Conservation (phyloP, 2,797 vertebrate genomes). For the Podargus strigoides region DNA sequence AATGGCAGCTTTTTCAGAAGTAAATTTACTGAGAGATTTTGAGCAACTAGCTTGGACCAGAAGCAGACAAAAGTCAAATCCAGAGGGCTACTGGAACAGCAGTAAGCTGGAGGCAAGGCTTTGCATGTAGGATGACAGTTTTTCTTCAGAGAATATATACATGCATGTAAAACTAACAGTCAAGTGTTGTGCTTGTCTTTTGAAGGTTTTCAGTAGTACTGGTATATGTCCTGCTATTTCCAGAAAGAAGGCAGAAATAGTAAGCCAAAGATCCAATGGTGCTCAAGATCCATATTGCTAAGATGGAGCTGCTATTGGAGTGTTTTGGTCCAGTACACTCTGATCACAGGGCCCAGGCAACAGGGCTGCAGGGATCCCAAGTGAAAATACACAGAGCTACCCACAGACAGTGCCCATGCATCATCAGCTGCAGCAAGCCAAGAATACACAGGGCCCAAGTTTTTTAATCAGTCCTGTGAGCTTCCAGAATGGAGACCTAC, state of each 20-base stretch:
- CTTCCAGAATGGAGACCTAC: neutral
- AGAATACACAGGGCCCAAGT: neutral
- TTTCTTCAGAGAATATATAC: neutral
- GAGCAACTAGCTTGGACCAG: neutral
- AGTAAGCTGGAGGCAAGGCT: neutral
- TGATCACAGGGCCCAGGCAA: neutral
- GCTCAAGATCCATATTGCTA: neutral
- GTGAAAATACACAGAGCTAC: neutral
- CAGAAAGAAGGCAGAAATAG: neutral
- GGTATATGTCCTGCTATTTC: neutral
- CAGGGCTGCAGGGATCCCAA: neutral
- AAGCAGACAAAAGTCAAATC: neutral
- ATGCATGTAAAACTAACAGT: neutral
- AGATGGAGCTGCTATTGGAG: neutral
- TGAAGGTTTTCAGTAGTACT: neutral
- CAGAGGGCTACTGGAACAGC: neutral
- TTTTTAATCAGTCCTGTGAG: neutral
- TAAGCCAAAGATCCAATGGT: neutral
- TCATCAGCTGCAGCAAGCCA: neutral
- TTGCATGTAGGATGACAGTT: neutral
- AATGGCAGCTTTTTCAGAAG: neutral
- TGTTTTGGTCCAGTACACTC: neutral
- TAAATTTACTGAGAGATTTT: neutral
- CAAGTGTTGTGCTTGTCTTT: neutral
- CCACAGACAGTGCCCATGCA: neutral